Evolutionary conservation across 2,797 vertebrate genomes (phyloP).

Genomic region (Gambusia yucatana): DNA sequence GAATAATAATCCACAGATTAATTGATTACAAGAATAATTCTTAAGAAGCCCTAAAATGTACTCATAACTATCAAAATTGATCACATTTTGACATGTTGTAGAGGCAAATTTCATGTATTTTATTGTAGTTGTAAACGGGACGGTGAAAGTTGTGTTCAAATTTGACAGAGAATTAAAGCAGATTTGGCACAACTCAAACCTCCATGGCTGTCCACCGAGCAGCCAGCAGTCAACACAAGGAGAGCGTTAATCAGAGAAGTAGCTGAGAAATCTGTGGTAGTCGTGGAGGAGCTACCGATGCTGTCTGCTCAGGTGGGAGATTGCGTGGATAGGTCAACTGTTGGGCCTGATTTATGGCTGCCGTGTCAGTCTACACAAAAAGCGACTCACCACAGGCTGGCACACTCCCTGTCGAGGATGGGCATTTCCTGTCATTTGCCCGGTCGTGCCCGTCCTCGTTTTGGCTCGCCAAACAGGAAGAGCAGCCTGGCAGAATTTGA

Average conservation of each 20-base stretch:
- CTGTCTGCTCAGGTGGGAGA: neutral
- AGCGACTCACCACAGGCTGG: neutral
- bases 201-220: neutral
- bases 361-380: neutral
- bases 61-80: neutral
- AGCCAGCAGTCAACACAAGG: neutral
- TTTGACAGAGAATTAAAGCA: neutral
- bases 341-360: neutral
- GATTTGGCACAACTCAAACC: neutral
- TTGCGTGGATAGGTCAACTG: neutral
- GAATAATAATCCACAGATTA: too few relatives aligned
- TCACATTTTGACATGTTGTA: neutral
- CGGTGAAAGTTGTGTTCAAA: neutral
- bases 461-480: conserved; percentile 4
- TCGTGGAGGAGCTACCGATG: neutral
- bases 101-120: neutral
- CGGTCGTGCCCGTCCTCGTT: neutral
- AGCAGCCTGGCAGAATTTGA: neutral
- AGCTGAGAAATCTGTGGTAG: neutral
- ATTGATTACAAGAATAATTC: too few relatives aligned
- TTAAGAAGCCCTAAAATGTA: too few relatives aligned
- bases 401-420: neutral
- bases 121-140: neutral
- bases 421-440: neutral
- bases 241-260: neutral